Percentiles rank a stretch among this genome's conserved stretches.
Evolutionary conservation across 2,797 vertebrate genomes (phyloP).

Genomic region (Oreortyx pictus): DNA sequence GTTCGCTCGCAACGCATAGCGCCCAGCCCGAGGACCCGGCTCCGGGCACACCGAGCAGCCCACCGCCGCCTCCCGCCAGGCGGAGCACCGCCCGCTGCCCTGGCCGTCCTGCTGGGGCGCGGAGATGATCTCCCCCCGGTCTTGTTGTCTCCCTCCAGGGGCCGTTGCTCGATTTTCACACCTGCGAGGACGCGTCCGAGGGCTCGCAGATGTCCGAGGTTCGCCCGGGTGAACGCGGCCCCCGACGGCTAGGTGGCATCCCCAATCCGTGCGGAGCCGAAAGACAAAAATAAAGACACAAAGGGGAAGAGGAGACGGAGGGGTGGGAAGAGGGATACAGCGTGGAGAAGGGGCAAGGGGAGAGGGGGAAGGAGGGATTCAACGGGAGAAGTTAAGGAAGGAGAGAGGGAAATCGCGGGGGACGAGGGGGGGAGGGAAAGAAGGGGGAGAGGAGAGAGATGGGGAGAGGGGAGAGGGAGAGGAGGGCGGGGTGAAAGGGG

Average conservation of each 20-base stretch:
- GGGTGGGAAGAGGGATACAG: neutral
- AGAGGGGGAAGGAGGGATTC: no score
- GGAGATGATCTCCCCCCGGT: neutral
- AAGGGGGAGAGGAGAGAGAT: no score
- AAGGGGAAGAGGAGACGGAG: neutral
- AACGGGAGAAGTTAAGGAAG: no score
- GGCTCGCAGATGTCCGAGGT: slow-evolving; percentile 25
- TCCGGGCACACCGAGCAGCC: no score
- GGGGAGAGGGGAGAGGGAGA: no score
- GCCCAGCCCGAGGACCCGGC: neutral
- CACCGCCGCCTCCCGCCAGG: no score
- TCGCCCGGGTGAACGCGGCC: neutral
- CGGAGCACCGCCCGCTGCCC: neutral
- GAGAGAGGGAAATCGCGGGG: neutral
- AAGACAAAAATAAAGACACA: neutral
- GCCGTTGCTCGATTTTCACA: slow-evolving; percentile 34
- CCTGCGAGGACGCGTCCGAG: slow-evolving; percentile 16
- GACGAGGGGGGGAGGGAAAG: neutral
- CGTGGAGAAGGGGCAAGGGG: no score
- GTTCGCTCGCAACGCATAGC: neutral
- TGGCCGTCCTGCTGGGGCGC: neutral
- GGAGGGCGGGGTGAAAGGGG: no score
- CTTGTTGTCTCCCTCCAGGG: slow-evolving; percentile 38
- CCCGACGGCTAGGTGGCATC: neutral
- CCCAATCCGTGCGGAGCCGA: neutral